Conservation (phyloP, 2,888 invertebrate species). For the Crematogaster levior region DNA sequence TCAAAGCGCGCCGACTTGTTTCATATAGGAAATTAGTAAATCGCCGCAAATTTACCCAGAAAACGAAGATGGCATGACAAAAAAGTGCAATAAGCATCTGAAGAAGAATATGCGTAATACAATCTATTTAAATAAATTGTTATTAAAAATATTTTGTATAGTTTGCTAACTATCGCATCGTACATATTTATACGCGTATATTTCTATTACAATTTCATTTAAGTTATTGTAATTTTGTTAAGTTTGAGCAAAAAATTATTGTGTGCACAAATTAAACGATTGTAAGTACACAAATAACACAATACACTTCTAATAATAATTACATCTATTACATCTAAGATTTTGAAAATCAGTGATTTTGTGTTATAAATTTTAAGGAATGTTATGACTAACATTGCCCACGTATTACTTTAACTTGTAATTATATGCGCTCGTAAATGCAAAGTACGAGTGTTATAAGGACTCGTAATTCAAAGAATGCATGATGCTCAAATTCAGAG, state of each 20-base stretch:
- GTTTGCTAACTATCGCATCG: background rate
- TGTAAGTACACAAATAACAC: too few species aligned
- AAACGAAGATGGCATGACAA: background rate
- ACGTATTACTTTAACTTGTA: constrained; percentile 24
- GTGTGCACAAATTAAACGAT: too few species aligned
- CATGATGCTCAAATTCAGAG: constrained; percentile 34
- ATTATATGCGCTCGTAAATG: constrained; percentile 38
- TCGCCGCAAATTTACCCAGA: background rate
- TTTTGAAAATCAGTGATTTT: background rate
- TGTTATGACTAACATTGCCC: background rate
- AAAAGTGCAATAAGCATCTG: background rate
- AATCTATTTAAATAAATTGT: background rate
- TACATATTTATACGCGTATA: background rate
- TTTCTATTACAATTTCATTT: background rate
- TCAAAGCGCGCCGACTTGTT: constrained; percentile 16
- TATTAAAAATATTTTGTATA: background rate
- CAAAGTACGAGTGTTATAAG: constrained; percentile 49
- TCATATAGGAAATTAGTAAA: constrained; percentile 21
- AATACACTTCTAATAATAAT: too few species aligned
- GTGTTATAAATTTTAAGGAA: constrained; percentile 4
- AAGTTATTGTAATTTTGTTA: too few species aligned
- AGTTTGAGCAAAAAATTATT: too few species aligned
- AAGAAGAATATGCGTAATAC: too few species aligned
- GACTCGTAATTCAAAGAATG: constrained; percentile 49
- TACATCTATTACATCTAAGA: too few species aligned